Evolutionary conservation across 64 coral and sea anemone genomes (phyloP).

Genomic region (Stichodactyla helianthus): DNA sequence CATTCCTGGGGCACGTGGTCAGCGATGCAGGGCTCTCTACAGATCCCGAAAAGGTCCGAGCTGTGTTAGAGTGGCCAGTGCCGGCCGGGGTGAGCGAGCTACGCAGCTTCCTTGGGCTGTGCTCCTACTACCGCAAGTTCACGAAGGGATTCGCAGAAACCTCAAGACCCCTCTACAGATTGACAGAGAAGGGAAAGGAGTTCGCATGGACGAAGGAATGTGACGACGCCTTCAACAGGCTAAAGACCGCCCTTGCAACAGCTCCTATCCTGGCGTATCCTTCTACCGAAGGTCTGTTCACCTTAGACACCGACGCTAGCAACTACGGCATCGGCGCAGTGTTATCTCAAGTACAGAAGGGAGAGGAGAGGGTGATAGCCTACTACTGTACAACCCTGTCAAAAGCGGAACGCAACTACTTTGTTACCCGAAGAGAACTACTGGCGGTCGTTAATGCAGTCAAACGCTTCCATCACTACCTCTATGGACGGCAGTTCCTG

Average conservation of each 20-base stretch:
- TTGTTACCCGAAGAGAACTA: slow-evolving; percentile 19
- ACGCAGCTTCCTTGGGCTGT: slow-evolving; percentile 17
- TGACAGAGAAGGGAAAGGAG: not conserved
- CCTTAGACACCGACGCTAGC: slow-evolving; percentile 31
- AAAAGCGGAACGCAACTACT: slow-evolving; percentile 26
- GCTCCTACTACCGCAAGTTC: not conserved
- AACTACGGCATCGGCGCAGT: slow-evolving; percentile 18
- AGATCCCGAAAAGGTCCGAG: slow-evolving; percentile 17
- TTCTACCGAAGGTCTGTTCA: not conserved
- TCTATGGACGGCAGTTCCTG: slow-evolving; percentile 13
- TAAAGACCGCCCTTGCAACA: slow-evolving; percentile 12
- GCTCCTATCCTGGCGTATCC: slow-evolving; percentile 12
- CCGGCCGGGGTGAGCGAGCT: slow-evolving; percentile 3
- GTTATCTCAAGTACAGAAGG: slow-evolving; percentile 33
- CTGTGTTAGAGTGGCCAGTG: not conserved
- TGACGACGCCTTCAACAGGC: not conserved
- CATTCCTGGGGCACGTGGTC: slow-evolving; percentile 27
- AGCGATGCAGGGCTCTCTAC: not conserved
- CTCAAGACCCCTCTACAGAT: not conserved
- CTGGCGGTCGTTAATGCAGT: slow-evolving; percentile 33
- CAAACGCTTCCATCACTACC: slow-evolving; percentile 24
- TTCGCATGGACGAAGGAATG: slow-evolving; percentile 25
- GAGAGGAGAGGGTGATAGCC: slow-evolving; percentile 22
- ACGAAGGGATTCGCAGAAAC: not conserved
- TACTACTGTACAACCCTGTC: slow-evolving; percentile 25